Conservation (phyloP, 2,113 vertebrate genomes). For the Colossoma macropomum region DNA sequence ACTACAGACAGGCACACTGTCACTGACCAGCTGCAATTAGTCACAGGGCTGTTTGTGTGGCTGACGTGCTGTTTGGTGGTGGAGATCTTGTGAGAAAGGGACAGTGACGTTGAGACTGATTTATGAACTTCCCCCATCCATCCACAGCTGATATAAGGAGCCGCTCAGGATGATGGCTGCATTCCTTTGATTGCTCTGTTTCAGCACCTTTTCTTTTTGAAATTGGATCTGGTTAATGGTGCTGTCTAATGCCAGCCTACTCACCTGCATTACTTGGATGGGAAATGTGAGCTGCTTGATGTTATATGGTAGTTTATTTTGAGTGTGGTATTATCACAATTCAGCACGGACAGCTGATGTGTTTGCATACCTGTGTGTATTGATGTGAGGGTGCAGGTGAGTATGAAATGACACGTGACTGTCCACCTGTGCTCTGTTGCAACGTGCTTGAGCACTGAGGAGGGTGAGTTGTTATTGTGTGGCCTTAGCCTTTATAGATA, state of each 20-base stretch:
- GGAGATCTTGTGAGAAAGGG: neutral
- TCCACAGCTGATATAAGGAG: neutral
- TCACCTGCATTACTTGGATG: neutral
- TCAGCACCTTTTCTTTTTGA: neutral
- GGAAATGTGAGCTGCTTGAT: neutral
- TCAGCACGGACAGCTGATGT: neutral
- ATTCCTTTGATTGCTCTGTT: neutral
- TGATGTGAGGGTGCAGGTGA: neutral
- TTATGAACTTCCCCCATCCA: neutral
- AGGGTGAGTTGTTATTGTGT: no score
- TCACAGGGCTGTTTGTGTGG: neutral
- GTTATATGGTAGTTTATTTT: neutral
- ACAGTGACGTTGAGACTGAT: neutral
- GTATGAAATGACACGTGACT: neutral
- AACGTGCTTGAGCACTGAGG: no score
- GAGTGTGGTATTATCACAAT: neutral
- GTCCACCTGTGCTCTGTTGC: neutral
- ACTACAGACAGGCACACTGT: neutral
- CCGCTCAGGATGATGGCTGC: neutral
- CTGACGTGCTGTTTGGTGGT: neutral
- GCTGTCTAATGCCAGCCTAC: neutral
- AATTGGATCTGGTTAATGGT: neutral
- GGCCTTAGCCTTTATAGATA: no score
- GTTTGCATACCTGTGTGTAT: neutral
- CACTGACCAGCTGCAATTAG: conserved; percentile 6